A percentile compares a stretch with the other conserved stretches of the same genome.
Conservation (phyloP, 2,113 vertebrate species). For the Aleadryas rufinucha region DNA sequence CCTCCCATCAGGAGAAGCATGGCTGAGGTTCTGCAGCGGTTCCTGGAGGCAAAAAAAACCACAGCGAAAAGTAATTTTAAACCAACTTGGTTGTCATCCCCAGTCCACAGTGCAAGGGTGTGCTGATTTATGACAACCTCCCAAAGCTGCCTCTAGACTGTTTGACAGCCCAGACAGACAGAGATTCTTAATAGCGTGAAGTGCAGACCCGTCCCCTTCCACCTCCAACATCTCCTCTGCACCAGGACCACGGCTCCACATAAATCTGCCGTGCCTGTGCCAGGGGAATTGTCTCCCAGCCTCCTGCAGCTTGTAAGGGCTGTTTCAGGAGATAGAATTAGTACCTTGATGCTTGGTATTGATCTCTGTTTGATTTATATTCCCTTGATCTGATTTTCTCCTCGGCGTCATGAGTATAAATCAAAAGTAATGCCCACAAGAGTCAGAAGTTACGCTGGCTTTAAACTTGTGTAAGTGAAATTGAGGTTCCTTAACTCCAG, state of each 20-base stretch:
- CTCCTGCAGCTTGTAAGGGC: slow-evolving; percentile 4
- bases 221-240: slow-evolving; percentile 28
- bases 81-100: not conserved
- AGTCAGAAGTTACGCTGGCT: not conserved
- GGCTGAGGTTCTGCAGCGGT: not conserved
- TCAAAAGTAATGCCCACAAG: slow-evolving; percentile 51
- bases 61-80: not conserved
- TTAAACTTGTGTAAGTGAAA: slow-evolving; percentile 17
- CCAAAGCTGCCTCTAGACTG: slow-evolving; percentile 24
- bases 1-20: not conserved
- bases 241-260: not conserved
- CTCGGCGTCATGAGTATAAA: not conserved
- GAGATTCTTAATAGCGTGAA: not conserved
- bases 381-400: slow-evolving; percentile 49
- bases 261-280: not conserved
- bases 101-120: not conserved
- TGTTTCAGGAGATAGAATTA: slow-evolving; percentile 42
- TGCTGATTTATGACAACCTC: slow-evolving; percentile 37
- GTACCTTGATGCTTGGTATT: slow-evolving; percentile 45
- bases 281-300: not conserved
- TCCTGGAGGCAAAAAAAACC: not conserved
- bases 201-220: slow-evolving; percentile 2
- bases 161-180: slow-evolving; percentile 53
- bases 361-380: slow-evolving; percentile 53
- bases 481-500: not conserved